Conservation (phyloP, 2,888 invertebrate species). For the Brenthis hecate region DNA sequence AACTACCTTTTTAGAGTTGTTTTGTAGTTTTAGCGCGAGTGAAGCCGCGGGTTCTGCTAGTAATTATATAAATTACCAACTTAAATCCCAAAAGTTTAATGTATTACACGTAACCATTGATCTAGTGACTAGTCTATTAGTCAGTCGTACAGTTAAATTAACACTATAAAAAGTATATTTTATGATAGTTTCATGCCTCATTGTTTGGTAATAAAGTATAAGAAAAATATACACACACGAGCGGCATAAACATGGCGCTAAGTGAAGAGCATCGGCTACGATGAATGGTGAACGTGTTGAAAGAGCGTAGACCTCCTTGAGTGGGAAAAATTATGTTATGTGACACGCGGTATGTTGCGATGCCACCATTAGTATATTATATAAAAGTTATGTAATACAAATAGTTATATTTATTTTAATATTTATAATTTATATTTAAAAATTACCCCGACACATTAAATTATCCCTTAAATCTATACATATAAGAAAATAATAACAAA, state of each 20-base stretch:
- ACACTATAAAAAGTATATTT: constrained; percentile 28
- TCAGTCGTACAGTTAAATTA: constrained; percentile 28
- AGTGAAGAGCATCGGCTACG: constrained; percentile 20
- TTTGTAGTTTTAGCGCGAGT: too few relatives aligned
- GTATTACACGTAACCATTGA: constrained; percentile 7
- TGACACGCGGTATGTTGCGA: not conserved
- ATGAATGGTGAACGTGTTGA: constrained; percentile 33
- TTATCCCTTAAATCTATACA: too few relatives aligned
- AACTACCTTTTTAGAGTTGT: too few relatives aligned
- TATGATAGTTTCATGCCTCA: constrained; percentile 36
- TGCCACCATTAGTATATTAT: too few relatives aligned
- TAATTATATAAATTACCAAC: too few relatives aligned
- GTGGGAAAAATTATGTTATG: not conserved
- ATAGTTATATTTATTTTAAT: too few relatives aligned
- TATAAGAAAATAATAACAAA: too few relatives aligned
- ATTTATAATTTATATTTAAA: too few relatives aligned
- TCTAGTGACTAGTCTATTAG: constrained; percentile 8
- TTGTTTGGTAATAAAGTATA: constrained; percentile 40
- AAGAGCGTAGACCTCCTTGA: not conserved
- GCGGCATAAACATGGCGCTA: constrained; percentile 35
- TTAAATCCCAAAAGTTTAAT: too few relatives aligned
- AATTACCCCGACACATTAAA: too few relatives aligned
- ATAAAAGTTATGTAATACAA: too few relatives aligned
- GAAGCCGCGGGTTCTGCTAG: too few relatives aligned
- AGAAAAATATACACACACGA: constrained; percentile 39